phyloP scores from a whole-genome alignment of 1,140 invertebrate species.

The Trypoxylus dichotomus region DNA sequence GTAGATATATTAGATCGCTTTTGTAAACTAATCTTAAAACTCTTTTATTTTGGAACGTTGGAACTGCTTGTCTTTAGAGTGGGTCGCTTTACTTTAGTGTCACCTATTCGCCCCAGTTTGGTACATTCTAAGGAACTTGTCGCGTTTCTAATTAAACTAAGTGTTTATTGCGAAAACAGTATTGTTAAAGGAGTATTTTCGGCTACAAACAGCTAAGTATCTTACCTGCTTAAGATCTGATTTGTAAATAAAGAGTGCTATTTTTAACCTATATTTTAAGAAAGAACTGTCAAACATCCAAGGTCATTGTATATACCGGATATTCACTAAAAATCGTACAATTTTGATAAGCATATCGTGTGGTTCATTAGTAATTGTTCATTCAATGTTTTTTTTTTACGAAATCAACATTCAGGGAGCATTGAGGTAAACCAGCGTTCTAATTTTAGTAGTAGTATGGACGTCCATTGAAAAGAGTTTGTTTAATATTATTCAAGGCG shows the following conservation, averaged over 20 bases:
- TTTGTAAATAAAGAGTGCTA: conserved; percentile 29
- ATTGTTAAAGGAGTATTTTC: neutral
- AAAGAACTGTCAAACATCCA: conserved; percentile 24
- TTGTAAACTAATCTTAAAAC: conserved; percentile 9
- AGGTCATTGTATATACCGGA: neutral
- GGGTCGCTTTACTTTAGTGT: neutral
- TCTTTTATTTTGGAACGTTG: neutral
- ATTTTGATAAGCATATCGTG: no score
- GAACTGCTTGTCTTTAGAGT: neutral
- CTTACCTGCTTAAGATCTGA: neutral
- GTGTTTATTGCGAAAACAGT: no score
- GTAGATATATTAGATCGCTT: neutral
- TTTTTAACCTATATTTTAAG: conserved; percentile 25
- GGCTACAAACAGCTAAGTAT: neutral
- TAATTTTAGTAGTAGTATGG: no score
- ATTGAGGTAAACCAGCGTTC: no score
- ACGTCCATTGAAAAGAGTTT: no score
- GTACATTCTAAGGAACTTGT: no score
- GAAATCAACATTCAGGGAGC: no score
- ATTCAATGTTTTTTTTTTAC: neutral
- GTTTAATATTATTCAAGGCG: no score
- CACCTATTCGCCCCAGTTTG: neutral
- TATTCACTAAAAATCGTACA: no score
- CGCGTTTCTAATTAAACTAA: no score
- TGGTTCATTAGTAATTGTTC: neutral